Evolutionary conservation across 2,888 invertebrate genomes (phyloP).

Genomic region (Oeneis ivallda): DNA sequence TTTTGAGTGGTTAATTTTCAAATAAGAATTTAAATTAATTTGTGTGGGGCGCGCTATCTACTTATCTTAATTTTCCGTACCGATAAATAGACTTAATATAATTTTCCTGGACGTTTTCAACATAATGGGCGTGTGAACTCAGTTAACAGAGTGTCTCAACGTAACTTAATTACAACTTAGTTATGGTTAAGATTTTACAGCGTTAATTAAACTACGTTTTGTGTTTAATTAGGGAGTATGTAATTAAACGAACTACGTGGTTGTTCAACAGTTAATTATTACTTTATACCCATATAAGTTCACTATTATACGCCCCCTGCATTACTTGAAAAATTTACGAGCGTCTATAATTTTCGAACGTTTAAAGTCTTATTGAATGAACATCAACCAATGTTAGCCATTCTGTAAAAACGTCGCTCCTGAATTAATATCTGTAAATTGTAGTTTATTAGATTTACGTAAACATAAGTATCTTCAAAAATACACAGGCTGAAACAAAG

Average conservation of each 20-base stretch:
- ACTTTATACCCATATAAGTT: neutral
- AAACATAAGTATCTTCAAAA: too few relatives aligned
- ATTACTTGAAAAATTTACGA: neutral
- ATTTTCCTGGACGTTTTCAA: slow-evolving; percentile 3
- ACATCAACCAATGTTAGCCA: too few relatives aligned
- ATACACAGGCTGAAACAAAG: neutral
- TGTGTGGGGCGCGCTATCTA: too few relatives aligned
- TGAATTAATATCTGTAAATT: too few relatives aligned
- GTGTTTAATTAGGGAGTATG: slow-evolving; percentile 3
- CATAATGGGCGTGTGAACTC: slow-evolving; percentile 9
- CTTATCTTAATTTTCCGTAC: slow-evolving; percentile 12
- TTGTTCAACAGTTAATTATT: neutral
- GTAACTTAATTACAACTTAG: slow-evolving; percentile 15
- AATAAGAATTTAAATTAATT: too few relatives aligned
- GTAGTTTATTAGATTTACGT: too few relatives aligned
- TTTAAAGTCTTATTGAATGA: too few relatives aligned
- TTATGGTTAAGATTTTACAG: slow-evolving; percentile 26
- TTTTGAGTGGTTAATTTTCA: too few relatives aligned
- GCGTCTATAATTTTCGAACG: neutral
- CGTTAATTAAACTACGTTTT: slow-evolving; percentile 25
- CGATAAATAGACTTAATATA: slow-evolving; percentile 13
- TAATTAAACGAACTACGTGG: slow-evolving; percentile 4
- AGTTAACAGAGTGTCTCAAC: slow-evolving; percentile 19
- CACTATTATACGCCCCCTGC: neutral
- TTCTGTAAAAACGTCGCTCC: neutral